Evolutionary conservation across 2,113 vertebrate species (phyloP).

Genomic region (Perccottus glenii): DNA sequence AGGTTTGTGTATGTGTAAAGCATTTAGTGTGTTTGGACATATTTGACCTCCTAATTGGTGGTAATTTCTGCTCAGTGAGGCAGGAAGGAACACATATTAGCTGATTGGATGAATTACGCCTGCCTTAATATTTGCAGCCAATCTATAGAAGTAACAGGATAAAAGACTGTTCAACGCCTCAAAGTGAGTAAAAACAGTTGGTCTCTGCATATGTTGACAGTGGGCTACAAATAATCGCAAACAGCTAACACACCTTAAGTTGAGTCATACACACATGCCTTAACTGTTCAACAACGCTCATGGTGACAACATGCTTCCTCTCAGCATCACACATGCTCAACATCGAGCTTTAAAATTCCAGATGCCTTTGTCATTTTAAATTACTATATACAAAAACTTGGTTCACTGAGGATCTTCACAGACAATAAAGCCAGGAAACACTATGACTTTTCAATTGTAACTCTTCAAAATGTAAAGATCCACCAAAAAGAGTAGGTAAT

Average conservation of each 20-base stretch:
- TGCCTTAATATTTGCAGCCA: constrained; percentile 47
- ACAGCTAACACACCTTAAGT: constrained; percentile 32
- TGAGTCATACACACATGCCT: constrained; percentile 14
- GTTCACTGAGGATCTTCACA: too few relatives aligned
- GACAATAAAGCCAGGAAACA: too few relatives aligned
- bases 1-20: constrained; percentile 33
- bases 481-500: too few relatives aligned
- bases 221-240: constrained; percentile 23
- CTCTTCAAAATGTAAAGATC: too few relatives aligned
- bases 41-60: constrained; percentile 51
- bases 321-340: constrained; percentile 5
- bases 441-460: too few relatives aligned
- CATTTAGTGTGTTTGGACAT: constrained; percentile 36
- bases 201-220: constrained; percentile 21
- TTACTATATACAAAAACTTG: too few relatives aligned
- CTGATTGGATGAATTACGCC: constrained; percentile 52
- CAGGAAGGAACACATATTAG: constrained; percentile 33
- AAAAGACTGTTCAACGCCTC: constrained; percentile 40
- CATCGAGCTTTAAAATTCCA: too few relatives aligned
- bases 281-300: constrained; percentile 50
- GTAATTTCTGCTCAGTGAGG: constrained; percentile 42
- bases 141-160: constrained; percentile 47
- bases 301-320: constrained; percentile 40
- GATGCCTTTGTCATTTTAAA: too few relatives aligned
- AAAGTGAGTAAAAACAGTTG: constrained; percentile 22